Evolutionary conservation across 2,113 vertebrate genomes (phyloP).

Genomic region (Limnothrissa miodon): DNA sequence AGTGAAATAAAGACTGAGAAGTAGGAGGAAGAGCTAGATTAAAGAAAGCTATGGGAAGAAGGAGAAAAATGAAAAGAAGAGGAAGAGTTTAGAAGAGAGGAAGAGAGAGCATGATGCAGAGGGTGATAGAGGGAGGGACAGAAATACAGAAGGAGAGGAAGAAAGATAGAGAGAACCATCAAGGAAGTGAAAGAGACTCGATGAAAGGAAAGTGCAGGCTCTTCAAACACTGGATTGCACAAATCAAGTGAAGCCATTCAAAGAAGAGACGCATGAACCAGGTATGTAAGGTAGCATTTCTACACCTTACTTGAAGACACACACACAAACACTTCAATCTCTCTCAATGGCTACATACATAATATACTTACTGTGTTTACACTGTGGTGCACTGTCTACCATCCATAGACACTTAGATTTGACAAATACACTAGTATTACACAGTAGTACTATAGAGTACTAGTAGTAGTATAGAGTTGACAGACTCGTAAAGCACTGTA

Average conservation of each 20-base stretch:
- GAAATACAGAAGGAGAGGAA: neutral
- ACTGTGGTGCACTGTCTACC: no score
- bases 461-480: no score
- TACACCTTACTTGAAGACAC: neutral
- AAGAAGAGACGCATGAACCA: neutral
- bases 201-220: slow-evolving; percentile 52
- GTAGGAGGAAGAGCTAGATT: neutral
- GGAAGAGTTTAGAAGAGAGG: neutral
- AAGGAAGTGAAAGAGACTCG: slow-evolving; percentile 36
- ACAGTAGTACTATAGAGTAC: no score
- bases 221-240: slow-evolving; percentile 42
- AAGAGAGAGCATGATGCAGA: neutral
- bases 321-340: neutral
- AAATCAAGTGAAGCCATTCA: slow-evolving; percentile 16
- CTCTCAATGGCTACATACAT: neutral
- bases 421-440: neutral
- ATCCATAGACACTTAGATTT: neutral
- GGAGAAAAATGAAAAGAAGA: neutral
- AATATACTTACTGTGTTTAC: neutral
- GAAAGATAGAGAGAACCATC: slow-evolving; percentile 29
- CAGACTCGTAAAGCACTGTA: neutral
- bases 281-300: neutral
- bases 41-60: slow-evolving; percentile 21
- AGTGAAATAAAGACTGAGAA: neutral
- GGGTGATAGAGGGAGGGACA: neutral